Base-by-base conservation (phyloP, 2,113 vertebrate species). In the Mugil cephalus region DNA sequence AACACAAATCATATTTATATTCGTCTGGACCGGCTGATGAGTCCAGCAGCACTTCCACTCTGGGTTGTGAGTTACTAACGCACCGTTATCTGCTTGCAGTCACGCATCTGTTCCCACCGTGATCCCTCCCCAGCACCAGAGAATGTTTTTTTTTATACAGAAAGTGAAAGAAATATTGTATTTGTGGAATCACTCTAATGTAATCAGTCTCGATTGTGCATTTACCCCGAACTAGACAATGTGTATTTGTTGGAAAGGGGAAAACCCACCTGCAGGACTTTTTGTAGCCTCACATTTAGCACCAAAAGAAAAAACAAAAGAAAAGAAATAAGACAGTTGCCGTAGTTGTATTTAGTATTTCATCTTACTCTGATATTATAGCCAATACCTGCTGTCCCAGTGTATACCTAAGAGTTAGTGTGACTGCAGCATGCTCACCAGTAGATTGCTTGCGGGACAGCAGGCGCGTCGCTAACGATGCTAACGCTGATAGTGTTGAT, bases 361-460 rank as follows among this genome's bases (percentile, higher is more conserved):
- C 40, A 78, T 45, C 64, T 40, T 68, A 39, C 61, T 78, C 69
- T 75, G 69, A 65, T 84, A 60, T 76, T 68, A 39, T 74, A 79
- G 45, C 64, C 74, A 70, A 10, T 66, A 66, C 1, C 70, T 55
- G 73, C 86, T 80, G 82, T 83, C 83, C 55, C 39, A 35, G 60
- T 68, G 19, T 76, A 76, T 47, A 68, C 69, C 18, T 64, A 51
- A 79, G 39, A 82, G 69, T 69, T 78, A 76, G 71, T 54, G 40
- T 82, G 62, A 52, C 45, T 51, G 65, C 83, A 84, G 90, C 88
- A 91, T 91, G 90, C 82, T 36, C 66, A 76, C 75, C 75, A 74
- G 80, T 79, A 73, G 71, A 82, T 55, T 79, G 77, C 77, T 75
- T 81, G 86, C 73, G 79, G 84, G 85, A 74, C 69, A 67, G 67